A percentile compares a stretch with the other conserved stretches of the same genome.
Conservation (phyloP, 2,113 vertebrate genomes). For the Aramus guarauna region DNA sequence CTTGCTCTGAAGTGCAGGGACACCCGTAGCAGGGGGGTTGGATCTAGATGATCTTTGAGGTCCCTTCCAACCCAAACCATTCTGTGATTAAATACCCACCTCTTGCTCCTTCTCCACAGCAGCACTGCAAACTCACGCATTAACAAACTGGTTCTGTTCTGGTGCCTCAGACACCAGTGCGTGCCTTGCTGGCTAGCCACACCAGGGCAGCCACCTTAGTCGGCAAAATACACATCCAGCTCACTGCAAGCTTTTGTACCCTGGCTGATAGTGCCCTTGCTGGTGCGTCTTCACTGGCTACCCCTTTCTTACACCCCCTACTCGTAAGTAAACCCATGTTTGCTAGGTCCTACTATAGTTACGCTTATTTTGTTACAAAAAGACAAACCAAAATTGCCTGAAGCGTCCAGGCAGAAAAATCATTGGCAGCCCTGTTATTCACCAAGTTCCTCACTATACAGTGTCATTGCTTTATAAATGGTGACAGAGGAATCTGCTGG, state of each 20-base stretch:
- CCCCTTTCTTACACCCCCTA: not conserved
- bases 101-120: accelerated
- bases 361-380: not conserved
- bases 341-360: not conserved
- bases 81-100: not conserved
- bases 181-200: not conserved
- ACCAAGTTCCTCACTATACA: accelerated
- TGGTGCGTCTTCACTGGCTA: not conserved
- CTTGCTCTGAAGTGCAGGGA: not conserved
- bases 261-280: not conserved
- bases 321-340: not conserved
- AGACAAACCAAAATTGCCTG: not conserved
- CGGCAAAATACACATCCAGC: not conserved
- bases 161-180: not conserved
- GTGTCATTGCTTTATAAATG: not conserved
- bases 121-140: accelerated
- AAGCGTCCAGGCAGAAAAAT: not conserved
- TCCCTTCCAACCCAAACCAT: too few species aligned
- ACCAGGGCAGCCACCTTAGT: not conserved
- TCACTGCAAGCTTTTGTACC: not conserved
- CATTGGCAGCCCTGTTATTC: not conserved
- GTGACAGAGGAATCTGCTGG: not conserved
- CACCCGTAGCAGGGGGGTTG: too few species aligned
- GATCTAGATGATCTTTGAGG: too few species aligned
- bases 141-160: too few species aligned